Base-by-base conservation (phyloP, 1,140 invertebrate genomes). In the Centruroides vittatus region DNA sequence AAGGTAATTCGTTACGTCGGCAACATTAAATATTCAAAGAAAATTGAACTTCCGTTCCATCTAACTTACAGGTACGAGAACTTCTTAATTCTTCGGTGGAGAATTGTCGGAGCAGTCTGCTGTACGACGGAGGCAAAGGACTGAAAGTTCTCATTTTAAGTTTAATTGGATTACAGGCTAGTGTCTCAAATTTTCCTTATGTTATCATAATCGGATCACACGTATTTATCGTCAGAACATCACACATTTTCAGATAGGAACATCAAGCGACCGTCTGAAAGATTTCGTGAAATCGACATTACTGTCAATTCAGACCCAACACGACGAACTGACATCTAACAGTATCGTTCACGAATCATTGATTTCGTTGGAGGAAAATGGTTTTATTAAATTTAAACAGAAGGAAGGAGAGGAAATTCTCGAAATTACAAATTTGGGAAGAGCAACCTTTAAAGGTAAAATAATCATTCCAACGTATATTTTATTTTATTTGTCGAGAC, bases 351-450 rank as follows among this genome's bases (percentile, higher is more conserved):
- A 84, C 62, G 71, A 79, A 23, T 74, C 80, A 23, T 71, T 88
- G 51, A 70, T 74, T 5, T 62, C 46, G 8, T 57, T 70, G 13
- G 51, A 60, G 11, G 50, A 59, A 49, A 23, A 61, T 58, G 23
- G 35, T 55, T 55, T 61, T 48, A 47, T 63, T 11, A 11, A 57
- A 61, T 51, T 13, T 47, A 41, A 41, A 41, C 41, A 6, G 8
- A 41, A 41, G 8, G 47, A 57, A 48, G 36, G 36, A 35, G 23
- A 35, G 12, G 11, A 23, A n/a, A 34, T 47, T 7, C 9, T 47
- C 23, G 12, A 41, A 58, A 76, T 88, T 23, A 88, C 82, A 65
- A 76, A 77, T 64, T 77, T 93, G 13, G 90, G 89, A 46, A 79
- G 75, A 69, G 89, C 89, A 23, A 85, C 88, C 47, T 85, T 90